Evolutionary conservation across 2,113 vertebrate species (phyloP), one percentile per base, ranked within the genome.

Genomic region (Herpailurus yagouaroundi): DNA sequence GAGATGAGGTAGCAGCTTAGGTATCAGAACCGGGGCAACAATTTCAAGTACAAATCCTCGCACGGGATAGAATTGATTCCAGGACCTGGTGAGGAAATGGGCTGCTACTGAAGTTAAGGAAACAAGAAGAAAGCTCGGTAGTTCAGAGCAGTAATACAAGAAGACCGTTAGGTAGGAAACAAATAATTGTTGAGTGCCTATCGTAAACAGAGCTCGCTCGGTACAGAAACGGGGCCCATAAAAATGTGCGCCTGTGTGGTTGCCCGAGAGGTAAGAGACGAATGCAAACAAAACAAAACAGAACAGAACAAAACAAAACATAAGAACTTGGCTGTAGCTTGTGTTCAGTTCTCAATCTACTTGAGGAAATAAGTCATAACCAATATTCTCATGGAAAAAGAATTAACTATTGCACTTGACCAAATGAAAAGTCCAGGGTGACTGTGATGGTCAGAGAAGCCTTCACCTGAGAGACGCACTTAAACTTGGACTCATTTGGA

Each of bases 251-350:
- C 21, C 19, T 38, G 29, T 33, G 33, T 11, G 4, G 45, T 69
- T 69, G 16, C 66, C 38, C 11, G 36, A 52, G 29, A 71, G 55
- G 18, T 31, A 38, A n/a, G 36, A 18, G 5, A 31, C 14, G 45
- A 60, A 79, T 69, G 14, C 4, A 82, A 57, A 45, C 45, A 45
- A 96, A 88, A 52, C 13, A 41, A 86, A n/a, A 93, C 36, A 52
- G 94, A 88, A 52, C 13, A 41, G 82, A n/a, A 93, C 36, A 52
- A 96, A 88, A 52, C 13, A 41, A 87, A n/a, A 93, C 36, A 52
- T 4, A 10, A 50, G 25, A 90, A n/a, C 27, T 14, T 41, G 80
- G 9, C 38, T 81, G 11, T 10, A 27, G 81, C 18, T 69, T 85
- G 50, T 60, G 3, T 50, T 57, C 33, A 23, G 11, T 50, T 66